A percentile compares a stretch with the other conserved stretches of the same genome.
phyloP scores from a whole-genome alignment of 2,797 vertebrate genomes.

The Gephyroberyx darwinii region DNA sequence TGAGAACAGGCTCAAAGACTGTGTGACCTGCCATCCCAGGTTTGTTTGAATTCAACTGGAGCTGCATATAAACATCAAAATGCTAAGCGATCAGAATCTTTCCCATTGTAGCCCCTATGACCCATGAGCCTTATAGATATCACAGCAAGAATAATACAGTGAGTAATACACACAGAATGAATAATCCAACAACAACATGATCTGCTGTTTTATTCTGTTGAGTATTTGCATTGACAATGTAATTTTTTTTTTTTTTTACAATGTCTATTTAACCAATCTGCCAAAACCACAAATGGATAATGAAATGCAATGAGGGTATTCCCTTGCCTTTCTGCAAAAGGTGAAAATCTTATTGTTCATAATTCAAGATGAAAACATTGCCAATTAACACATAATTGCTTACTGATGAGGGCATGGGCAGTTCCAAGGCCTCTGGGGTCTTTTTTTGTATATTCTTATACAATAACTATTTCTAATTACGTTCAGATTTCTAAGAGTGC shows the following conservation, averaged over 20 bases:
- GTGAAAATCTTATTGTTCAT: background rate
- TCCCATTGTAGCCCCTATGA: too few species aligned
- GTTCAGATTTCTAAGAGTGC: background rate
- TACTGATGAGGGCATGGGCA: background rate
- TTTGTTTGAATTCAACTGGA: conserved; percentile 12
- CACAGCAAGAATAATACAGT: background rate
- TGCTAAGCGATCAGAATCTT: background rate
- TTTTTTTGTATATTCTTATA: too few species aligned
- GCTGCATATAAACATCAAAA: background rate
- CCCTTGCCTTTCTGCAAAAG: background rate
- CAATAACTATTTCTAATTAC: background rate
- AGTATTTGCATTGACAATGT: background rate
- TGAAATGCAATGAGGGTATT: background rate
- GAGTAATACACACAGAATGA: background rate
- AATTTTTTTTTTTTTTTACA: background rate
- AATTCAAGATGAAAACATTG: background rate
- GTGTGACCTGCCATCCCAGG: conserved; percentile 9
- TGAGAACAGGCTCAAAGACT: conserved; percentile 39
- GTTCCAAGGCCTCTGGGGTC: too few species aligned
- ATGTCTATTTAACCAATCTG: background rate
- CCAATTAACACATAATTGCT: background rate
- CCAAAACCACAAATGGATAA: background rate
- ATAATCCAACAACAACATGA: background rate
- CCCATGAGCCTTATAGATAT: background rate
- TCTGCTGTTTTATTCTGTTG: background rate